Conservation (phyloP, 2,888 invertebrate genomes). For the Dicycla oo region DNA sequence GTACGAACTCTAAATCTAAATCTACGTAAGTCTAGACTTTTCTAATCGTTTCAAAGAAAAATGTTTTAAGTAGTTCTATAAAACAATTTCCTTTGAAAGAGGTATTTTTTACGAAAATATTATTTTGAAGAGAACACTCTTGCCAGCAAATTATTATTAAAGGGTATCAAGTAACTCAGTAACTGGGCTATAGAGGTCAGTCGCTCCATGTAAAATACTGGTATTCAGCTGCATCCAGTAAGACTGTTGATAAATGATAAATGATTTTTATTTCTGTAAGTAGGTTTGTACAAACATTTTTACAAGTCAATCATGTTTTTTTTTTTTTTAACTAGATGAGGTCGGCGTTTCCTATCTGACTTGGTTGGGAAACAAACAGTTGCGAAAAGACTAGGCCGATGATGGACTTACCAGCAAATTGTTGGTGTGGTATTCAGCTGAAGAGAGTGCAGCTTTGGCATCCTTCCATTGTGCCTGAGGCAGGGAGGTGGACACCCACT, state of each 20-base stretch:
- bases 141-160: not conserved
- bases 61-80: too few relatives aligned
- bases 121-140: not conserved
- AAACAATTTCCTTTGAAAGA: not conserved
- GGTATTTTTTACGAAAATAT: not conserved
- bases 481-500: conserved; percentile 97
- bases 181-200: not conserved
- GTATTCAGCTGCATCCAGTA: not conserved
- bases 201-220: not conserved
- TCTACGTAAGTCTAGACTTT: conserved; percentile 10
- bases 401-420: conserved; percentile 92
- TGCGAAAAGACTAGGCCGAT: too few relatives aligned
- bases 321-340: too few relatives aligned
- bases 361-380: too few relatives aligned
- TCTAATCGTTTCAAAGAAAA: conserved; percentile 9
- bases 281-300: too few relatives aligned
- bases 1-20: not conserved
- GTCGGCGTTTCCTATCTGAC: too few relatives aligned
- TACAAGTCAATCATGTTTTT: too few relatives aligned
- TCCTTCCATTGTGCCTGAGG: conserved; percentile 93
- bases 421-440: conserved; percentile 97
- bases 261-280: too few relatives aligned
- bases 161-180: not conserved
- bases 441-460: conserved; percentile 91
- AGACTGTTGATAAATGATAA: too few relatives aligned